Conservation (phyloP, 2,113 vertebrate species). For the Nycticebus coucang region DNA sequence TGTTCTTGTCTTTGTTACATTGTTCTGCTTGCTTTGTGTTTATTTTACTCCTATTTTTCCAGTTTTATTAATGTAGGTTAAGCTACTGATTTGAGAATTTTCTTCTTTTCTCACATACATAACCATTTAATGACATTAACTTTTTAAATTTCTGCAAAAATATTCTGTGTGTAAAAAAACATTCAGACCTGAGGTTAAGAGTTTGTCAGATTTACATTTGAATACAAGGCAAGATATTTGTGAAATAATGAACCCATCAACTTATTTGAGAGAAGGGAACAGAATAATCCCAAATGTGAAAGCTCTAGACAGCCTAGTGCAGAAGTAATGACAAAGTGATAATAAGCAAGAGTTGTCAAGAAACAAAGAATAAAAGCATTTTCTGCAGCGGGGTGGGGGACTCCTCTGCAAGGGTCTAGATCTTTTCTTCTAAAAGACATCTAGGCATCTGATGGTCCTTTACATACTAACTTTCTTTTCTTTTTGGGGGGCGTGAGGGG, state of each 20-base stretch:
- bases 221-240: background rate
- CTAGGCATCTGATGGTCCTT: background rate
- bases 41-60: slow-evolving; percentile 11
- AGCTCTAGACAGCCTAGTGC: background rate
- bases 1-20: background rate
- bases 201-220: background rate
- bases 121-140: background rate
- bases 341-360: background rate
- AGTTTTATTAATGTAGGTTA: background rate
- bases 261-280: background rate
- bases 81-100: background rate
- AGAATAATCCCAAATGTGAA: slow-evolving; percentile 8
- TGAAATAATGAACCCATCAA: slow-evolving; percentile 1
- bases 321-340: slow-evolving; percentile 9
- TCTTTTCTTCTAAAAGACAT: background rate
- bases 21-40: slow-evolving; percentile 17
- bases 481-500: too few relatives aligned
- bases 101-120: background rate
- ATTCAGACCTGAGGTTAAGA: background rate
- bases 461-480: background rate
- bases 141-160: background rate
- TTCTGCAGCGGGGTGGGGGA: background rate
- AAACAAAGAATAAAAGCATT: background rate
- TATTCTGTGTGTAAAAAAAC: background rate
- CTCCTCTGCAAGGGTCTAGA: background rate